These are phyloP conservation scores for Melanerpes formicivorus DNA, from an alignment of 2,113 vertebrate genomes.

Conservation along the genomic window DNA sequence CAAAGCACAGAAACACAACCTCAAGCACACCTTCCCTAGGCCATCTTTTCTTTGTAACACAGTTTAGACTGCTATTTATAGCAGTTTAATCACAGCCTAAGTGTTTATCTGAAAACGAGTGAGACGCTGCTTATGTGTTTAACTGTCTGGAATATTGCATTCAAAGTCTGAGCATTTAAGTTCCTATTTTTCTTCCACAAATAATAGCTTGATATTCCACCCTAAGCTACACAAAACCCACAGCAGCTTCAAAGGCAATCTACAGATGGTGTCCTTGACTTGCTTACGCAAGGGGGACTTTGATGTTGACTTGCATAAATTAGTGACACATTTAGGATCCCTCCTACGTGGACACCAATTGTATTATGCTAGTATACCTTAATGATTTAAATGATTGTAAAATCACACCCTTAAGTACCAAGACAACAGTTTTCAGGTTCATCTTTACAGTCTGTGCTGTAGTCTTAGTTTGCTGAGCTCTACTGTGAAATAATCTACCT, in stretches of 20 bases:
- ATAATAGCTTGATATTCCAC: neutral
- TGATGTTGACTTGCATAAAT: neutral
- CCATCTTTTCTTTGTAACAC: neutral
- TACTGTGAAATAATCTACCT: neutral
- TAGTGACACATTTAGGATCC: neutral
- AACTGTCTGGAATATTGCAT: neutral
- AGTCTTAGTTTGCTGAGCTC: neutral
- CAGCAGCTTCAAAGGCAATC: neutral
- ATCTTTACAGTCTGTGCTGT: neutral
- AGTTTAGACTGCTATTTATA: neutral
- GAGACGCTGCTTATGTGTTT: neutral
- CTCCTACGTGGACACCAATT: neutral
- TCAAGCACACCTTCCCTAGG: neutral
- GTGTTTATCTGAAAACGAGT: neutral
- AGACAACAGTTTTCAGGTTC: neutral
- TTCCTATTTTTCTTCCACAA: neutral
- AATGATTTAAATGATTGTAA: neutral
- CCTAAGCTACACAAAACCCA: neutral
- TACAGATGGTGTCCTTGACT: conserved; percentile 42
- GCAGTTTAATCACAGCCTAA: neutral
- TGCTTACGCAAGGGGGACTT: neutral
- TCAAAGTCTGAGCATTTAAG: neutral
- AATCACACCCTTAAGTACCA: neutral
- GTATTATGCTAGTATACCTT: neutral
- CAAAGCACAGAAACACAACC: neutral